phyloP scores from a whole-genome alignment of 2,797 vertebrate species.

The Falco naumanni region DNA sequence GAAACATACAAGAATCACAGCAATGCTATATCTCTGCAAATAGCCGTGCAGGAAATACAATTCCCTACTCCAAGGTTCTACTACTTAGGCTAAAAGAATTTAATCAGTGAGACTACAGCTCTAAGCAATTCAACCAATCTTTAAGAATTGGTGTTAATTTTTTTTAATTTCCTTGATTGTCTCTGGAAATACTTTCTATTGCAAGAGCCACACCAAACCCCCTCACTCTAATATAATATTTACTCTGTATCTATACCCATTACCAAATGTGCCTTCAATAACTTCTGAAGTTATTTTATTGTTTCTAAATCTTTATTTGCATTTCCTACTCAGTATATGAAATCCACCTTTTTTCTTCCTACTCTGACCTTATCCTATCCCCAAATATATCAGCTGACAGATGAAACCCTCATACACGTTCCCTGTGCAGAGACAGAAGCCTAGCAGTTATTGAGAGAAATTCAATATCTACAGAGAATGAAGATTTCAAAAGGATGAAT shows the following conservation, averaged over 20 bases:
- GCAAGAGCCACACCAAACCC: background rate
- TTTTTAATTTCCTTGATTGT: background rate
- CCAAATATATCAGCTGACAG: background rate
- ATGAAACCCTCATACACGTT: background rate
- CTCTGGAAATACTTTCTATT: background rate
- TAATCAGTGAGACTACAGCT: background rate
- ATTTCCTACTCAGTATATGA: constrained; percentile 7
- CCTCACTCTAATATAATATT: background rate
- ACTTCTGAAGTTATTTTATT: constrained; percentile 2
- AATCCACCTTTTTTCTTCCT: background rate
- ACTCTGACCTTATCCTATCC: background rate
- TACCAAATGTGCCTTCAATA: background rate
- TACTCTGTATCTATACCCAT: background rate
- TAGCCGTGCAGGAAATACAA: background rate
- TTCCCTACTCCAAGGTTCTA: background rate
- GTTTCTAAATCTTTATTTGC: constrained; percentile 13
- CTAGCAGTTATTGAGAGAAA: constrained; percentile 26
- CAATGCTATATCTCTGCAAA: background rate
- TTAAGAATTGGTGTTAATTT: background rate
- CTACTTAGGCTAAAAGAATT: background rate
- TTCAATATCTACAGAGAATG: background rate
- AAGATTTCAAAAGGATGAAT: constrained; percentile 25
- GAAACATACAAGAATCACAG: background rate
- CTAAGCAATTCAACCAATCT: background rate
- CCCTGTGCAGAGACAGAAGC: background rate